Base-by-base conservation (phyloP, 2,797 vertebrate species). In the Cyprinella venusta region DNA sequence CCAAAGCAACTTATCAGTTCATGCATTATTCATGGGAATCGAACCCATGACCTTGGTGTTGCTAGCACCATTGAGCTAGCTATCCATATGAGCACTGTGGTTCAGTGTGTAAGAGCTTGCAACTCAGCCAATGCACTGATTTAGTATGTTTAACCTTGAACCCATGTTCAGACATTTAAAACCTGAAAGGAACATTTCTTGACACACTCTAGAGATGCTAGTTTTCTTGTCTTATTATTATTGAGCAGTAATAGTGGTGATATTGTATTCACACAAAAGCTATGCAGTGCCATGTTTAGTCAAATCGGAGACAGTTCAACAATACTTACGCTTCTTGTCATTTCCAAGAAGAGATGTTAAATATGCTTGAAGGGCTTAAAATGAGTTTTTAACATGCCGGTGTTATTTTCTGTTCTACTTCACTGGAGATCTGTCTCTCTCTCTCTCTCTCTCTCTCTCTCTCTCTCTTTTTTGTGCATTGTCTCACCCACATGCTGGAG, bases 401-500 rank as follows among this genome's bases (percentile, higher is more conserved):
- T 76, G 48, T 12, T 78, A 78, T 82, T 75, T 52, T n/a, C 42
- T 54, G 72, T 50, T 82, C 36, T 56, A 68, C 36, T 68, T 68
- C 45, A 76, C 16, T 3, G 13, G 36, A 76, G 71, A 56, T 67
- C 72, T 33, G 18, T 77, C 40, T 48, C 45, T 48, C 42, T 45
- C 42, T 45, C 42, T 48, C 13, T 48, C 45, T 48, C 42, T 45
- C 42, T 45, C 42, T 48, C 13, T 48, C 9, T 10, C 42, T 45
- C 4, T 15, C 13, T 48, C 2, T 45, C 19, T n/a, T 68, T n/a
- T 84, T 45, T 52, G 56, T 82, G 38, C 80, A 54, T 85, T 70
- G 69, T 84, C 69, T 83, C 84, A 26, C 76, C 48, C 38, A 70
- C 78, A 80, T 76, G 80, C 81, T 50, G 42, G n/a, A 40, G 52